These are phyloP conservation scores for Phalanger gymnotis DNA, from an alignment of 2,797 vertebrate genomes.

Conservation along the genomic window DNA sequence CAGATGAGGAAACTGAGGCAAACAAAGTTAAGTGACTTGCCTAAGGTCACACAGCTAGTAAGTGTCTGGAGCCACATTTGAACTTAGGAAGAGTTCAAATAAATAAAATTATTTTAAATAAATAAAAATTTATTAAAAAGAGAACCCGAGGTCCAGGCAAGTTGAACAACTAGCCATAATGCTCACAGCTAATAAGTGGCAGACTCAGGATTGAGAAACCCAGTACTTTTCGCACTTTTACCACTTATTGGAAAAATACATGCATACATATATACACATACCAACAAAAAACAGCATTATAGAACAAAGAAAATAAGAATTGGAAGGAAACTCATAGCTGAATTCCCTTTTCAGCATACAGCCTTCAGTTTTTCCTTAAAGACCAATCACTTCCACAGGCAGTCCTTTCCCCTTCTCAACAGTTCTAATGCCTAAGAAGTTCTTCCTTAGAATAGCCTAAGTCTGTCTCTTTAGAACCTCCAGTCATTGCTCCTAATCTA, in stretches of 20 bases:
- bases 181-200: background rate
- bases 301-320: background rate
- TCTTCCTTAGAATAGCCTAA: background rate
- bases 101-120: no score
- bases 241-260: constrained; percentile 40
- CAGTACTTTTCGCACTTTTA: background rate
- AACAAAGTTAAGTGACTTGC: background rate
- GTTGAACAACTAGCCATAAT: background rate
- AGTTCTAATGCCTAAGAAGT: background rate
- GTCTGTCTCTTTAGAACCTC: background rate
- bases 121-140: background rate
- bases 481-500: background rate
- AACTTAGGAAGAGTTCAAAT: no score
- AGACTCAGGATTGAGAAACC: background rate
- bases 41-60: background rate
- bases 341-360: background rate
- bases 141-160: background rate
- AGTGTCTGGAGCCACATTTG: background rate
- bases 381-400: background rate
- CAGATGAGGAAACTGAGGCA: background rate
- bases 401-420: background rate
- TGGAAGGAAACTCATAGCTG: background rate
- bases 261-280: background rate
- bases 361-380: background rate
- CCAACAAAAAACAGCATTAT: background rate